Conservation (phyloP, 2,797 vertebrate species). For the Coregonus sp. region DNA sequence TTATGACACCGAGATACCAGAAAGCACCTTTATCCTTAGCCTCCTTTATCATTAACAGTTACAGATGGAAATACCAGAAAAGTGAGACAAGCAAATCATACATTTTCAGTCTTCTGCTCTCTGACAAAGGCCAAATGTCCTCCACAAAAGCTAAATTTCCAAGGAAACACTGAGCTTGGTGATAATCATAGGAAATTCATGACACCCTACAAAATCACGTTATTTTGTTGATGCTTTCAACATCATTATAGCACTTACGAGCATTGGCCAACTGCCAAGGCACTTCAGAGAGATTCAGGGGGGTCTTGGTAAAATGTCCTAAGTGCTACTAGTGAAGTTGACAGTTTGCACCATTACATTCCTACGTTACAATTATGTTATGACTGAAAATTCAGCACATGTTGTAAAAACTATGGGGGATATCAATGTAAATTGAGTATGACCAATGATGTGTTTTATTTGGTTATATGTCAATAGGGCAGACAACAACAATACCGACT, state of each 20-base stretch:
- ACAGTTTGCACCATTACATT: neutral
- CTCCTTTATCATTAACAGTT: neutral
- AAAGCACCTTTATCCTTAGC: neutral
- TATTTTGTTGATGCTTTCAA: neutral
- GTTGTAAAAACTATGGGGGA: neutral
- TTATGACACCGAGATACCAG: no score
- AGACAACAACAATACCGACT: neutral
- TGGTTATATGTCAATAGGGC: neutral
- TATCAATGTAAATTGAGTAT: neutral
- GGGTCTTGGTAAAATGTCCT: neutral
- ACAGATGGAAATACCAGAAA: neutral
- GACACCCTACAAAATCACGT: neutral
- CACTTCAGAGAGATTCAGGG: neutral
- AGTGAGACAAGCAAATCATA: neutral
- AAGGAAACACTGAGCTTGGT: conserved; percentile 39
- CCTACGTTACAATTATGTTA: neutral
- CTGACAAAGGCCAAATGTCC: conserved; percentile 55
- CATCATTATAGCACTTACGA: neutral
- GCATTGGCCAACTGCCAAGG: neutral
- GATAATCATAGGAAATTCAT: neutral
- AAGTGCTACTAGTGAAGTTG: neutral
- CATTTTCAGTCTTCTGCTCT: conserved; percentile 16
- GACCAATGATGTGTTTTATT: neutral
- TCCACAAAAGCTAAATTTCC: conserved; percentile 61
- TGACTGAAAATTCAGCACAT: neutral